Conservation (phyloP, 2,113 vertebrate species). For the Nansenia antarctica region DNA sequence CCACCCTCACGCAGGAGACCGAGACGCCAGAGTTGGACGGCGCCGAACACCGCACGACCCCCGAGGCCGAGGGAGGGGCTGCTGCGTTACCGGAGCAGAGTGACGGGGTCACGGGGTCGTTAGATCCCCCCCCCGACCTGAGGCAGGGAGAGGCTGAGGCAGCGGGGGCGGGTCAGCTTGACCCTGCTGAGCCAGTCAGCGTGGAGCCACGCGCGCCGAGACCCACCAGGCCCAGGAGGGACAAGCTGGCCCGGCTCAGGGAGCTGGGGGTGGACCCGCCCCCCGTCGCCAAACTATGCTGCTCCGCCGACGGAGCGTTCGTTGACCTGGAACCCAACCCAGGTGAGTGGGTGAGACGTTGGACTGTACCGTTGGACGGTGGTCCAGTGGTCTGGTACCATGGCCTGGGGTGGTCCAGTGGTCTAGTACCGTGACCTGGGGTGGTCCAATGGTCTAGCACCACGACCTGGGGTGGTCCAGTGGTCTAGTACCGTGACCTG, state of each 20-base stretch:
- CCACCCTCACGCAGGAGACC: conserved; percentile 29
- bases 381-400: too few relatives aligned
- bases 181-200: conserved; percentile 9
- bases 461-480: too few relatives aligned
- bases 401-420: too few relatives aligned
- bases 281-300: conserved; percentile 83
- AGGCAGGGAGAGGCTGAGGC: conserved; percentile 3
- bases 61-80: neutral
- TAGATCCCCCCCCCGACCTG: conserved; percentile 7
- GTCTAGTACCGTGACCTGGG: too few relatives aligned
- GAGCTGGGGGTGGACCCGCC: conserved; percentile 88
- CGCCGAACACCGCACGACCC: neutral
- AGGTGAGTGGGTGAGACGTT: conserved; percentile 72
- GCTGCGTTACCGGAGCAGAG: too few relatives aligned
- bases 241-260: conserved; percentile 82
- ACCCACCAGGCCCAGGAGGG: conserved; percentile 70
- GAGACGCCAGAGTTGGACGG: conserved; percentile 5
- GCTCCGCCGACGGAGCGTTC: conserved; percentile 76
- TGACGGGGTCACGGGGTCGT: too few relatives aligned
- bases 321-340: conserved; percentile 89
- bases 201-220: neutral
- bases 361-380: too few relatives aligned
- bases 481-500: too few relatives aligned
- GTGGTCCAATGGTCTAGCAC: too few relatives aligned
- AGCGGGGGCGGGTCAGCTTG: conserved; percentile 13